Evolutionary conservation across 2,797 vertebrate species (phyloP), one percentile per base, ranked within the genome.

Genomic region (Trachurus trachurus): DNA sequence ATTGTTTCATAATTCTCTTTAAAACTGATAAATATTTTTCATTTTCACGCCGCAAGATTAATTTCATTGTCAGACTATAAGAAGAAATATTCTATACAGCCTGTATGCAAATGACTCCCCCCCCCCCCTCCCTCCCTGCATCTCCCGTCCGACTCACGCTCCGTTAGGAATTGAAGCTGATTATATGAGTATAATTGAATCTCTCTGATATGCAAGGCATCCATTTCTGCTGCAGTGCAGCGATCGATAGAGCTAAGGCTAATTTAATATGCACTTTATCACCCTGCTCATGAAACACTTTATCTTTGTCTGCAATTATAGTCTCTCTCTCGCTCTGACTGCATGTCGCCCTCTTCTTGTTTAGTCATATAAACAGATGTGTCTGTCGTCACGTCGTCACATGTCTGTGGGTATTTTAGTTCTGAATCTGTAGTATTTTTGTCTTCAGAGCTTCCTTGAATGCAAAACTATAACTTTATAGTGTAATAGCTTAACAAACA

Each of bases 191-290:
- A 78, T 93, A 94, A 95, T 94, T 93, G 91, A 94, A 94, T 95
- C 92, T 74, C 88, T 84, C 80, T 86, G 86, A 93, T 93, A 88
- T 89, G 88, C 85, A 76, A 86, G 84, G 76, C 89, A 76, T 92
- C 87, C 84, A 76, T 92, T 93, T 91, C 86, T 87, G 87, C 90
- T 84, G 90, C 91, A 92, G 89, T 87, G 87, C 82, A 78, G 83
- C 74, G 78, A 93, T 94, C 90, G 80, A 94, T 94, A 76, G 81
- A 81, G 87, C 86, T 86, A 78, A 83, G 83, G 90, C 92, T 94
- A 88, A 94, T 94, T 93, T 93, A 92, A 92, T 93, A 94, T 93
- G 93, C 86, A 88, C 92, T 93, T 94, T 87, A 94, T 95, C 91
- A 88, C 78, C 78, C 73, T 80, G 85, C 89, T 89, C 84, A 86